Conservation (phyloP, 2,113 vertebrate species). For the Glaucomys volans region DNA sequence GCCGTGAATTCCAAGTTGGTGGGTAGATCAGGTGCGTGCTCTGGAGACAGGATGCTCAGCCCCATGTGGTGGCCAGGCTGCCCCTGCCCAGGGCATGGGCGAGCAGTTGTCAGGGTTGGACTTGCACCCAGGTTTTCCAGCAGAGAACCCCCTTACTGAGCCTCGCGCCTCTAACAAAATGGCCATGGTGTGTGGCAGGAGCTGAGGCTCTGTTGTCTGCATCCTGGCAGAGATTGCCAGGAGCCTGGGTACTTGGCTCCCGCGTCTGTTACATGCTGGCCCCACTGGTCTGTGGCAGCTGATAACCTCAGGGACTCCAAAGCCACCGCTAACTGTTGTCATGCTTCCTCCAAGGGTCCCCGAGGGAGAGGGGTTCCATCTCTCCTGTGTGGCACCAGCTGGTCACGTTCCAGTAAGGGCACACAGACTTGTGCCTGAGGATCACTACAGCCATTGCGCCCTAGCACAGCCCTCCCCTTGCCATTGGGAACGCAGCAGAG, state of each 20-base stretch:
- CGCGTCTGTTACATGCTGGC: background rate
- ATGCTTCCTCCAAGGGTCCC: background rate
- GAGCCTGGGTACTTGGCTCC: background rate
- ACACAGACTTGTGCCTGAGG: no score
- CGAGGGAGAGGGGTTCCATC: background rate
- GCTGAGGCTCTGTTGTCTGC: background rate
- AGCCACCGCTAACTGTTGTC: no score
- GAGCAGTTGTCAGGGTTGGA: background rate
- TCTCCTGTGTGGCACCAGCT: background rate
- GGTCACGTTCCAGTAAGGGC: background rate
- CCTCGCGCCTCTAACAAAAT: background rate
- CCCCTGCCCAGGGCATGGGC: background rate
- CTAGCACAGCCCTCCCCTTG: background rate
- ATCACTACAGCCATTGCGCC: no score
- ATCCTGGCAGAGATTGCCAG: no score
- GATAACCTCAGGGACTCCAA: background rate
- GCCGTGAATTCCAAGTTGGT: background rate
- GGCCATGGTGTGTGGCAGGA: no score
- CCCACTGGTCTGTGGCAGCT: background rate
- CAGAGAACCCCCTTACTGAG: background rate
- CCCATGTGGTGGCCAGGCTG: background rate
- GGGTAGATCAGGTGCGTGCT: fast-evolving
- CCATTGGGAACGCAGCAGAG: no score
- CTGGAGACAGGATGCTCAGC: background rate
- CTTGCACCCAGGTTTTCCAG: background rate